Conservation (phyloP, 1,140 invertebrate species). For the Rhagoletis zephyria region DNA sequence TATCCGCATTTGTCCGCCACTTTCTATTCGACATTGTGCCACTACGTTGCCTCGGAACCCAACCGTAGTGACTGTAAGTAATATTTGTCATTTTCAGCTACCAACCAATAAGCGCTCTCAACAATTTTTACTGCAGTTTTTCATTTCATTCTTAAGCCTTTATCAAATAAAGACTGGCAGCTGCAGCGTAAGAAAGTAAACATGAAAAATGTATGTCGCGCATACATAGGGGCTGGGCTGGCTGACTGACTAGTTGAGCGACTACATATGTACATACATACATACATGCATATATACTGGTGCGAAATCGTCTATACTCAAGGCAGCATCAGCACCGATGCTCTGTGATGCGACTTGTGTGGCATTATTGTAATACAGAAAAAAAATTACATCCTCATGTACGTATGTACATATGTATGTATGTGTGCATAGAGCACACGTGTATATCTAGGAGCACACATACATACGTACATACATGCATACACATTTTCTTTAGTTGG, state of each 20-base stretch:
- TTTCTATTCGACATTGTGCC: no score
- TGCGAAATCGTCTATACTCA: no score
- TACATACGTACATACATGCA: neutral
- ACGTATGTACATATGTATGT: neutral
- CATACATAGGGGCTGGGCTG: neutral
- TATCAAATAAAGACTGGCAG: conserved; percentile 24
- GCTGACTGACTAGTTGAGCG: neutral
- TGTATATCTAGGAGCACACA: neutral
- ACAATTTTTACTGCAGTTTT: neutral
- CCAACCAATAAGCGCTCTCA: neutral
- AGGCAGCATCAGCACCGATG: neutral
- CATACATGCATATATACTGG: neutral
- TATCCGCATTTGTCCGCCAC: no score
- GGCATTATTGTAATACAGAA: no score
- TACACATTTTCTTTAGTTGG: neutral
- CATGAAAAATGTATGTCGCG: conserved; percentile 14
- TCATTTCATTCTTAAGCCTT: conserved; percentile 11
- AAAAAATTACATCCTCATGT: no score
- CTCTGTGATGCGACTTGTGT: no score
- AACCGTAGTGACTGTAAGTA: no score
- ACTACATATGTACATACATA: neutral
- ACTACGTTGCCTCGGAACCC: no score
- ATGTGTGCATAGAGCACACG: neutral
- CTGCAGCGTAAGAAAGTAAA: conserved; percentile 13
- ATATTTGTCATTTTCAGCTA: neutral